Base-by-base conservation (phyloP, 2,113 vertebrate species). In the Microcebus tavaratra region DNA sequence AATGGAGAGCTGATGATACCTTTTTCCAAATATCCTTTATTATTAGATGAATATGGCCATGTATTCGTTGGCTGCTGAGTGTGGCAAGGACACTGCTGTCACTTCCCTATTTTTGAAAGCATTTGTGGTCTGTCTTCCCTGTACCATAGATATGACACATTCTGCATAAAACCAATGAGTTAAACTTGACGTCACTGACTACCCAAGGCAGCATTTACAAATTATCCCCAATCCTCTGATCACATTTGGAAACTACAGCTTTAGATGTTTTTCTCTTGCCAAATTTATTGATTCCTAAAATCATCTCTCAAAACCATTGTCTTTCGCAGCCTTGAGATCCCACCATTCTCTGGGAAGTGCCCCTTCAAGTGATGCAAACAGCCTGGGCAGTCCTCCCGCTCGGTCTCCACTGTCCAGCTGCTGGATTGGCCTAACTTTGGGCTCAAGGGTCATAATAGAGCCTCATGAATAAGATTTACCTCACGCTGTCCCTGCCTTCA, bases 71-170 rank as follows among this genome's bases (percentile, higher is more conserved):
- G 76, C 96, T 88, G 21, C 78, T 59, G 29, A n/a, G 8, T 90
- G 63, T 91, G 95, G 88, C 81, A 67, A 72, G 36, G 36, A n/a
- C 23, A 15, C 42, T 36, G 0, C 3, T 29, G 42, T 87, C 59
- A 82, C 81, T 88, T 88, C 95, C 76, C 67, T 91, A 4, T 82
- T 97, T 84, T 61, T 79, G 31, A 90, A 92, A 63, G 81, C 55
- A 72, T 73, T n/a, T 85, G 90, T 87, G 80, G 82, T 95, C 94
- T 96, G 57, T 57, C 88, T 95, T 83, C 90, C 87, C 88, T 76
- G 31, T 6, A 36, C 63, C 72, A 59, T 18, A 15, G 90, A 83
- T 53, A 3, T 34, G 92, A 93, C 42, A 72, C 72, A n/a, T 25
- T 84, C 76, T 82, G 21, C 65, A 29, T 25, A 50, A 83, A 85